phyloP scores from a whole-genome alignment of 2,113 vertebrate genomes.

The Geococcyx californianus region DNA sequence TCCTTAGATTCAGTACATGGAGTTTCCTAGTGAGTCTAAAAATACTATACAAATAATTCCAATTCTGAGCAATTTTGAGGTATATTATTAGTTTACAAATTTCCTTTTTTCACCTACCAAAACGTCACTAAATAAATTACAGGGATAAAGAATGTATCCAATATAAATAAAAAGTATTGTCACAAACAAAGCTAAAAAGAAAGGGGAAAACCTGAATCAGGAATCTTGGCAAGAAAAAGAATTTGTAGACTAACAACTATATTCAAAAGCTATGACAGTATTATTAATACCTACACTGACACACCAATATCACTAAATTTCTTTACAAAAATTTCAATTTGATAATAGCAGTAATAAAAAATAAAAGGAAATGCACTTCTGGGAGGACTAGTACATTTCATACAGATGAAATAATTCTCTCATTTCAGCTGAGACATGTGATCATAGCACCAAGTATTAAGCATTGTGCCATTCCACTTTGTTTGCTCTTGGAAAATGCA shows the following conservation, averaged over 20 bases:
- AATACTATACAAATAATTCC: not conserved
- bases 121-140: not conserved
- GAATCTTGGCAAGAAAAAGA: not conserved
- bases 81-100: not conserved
- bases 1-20: not conserved
- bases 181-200: not conserved
- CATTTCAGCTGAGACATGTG: not conserved
- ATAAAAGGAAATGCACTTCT: not conserved
- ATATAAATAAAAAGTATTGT: not conserved
- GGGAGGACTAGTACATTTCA: not conserved
- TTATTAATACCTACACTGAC: not conserved
- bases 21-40: not conserved
- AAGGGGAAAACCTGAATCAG: not conserved
- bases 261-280: not conserved
- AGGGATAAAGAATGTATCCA: not conserved
- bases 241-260: not conserved
- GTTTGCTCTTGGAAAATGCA: not conserved
- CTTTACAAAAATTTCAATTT: not conserved
- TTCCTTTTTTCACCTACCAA: not conserved
- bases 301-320: not conserved
- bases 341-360: not conserved
- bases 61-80: not conserved
- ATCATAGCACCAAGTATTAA: not conserved
- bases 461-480: not conserved
- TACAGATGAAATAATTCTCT: not conserved